phyloP scores from a whole-genome alignment of 1,140 invertebrate species.

The Drosophila ercepeae region DNA sequence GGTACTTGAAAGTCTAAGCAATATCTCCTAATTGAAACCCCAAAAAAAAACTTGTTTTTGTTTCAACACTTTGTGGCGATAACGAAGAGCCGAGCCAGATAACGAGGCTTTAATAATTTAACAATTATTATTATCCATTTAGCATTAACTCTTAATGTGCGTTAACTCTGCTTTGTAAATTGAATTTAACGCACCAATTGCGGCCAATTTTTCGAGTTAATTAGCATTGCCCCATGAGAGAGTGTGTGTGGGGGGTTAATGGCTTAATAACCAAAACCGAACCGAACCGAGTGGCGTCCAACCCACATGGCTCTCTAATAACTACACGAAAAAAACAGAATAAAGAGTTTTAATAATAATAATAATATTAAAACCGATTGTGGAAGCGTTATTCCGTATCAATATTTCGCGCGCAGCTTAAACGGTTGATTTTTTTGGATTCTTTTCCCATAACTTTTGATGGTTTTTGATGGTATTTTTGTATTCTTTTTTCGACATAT shows the following conservation, averaged over 20 bases:
- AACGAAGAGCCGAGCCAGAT: background rate
- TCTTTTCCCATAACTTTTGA: background rate
- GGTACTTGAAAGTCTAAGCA: too few relatives aligned
- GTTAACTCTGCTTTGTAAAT: slow-evolving; percentile 15
- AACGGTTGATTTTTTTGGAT: slow-evolving; percentile 35
- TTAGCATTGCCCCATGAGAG: slow-evolving; percentile 27
- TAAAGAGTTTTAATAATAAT: background rate
- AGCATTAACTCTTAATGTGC: slow-evolving; percentile 3
- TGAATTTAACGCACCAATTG: slow-evolving; percentile 40
- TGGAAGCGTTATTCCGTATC: slow-evolving; percentile 36
- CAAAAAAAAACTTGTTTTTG: too few relatives aligned
- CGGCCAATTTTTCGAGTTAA: slow-evolving; percentile 37
- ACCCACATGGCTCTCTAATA: slow-evolving; percentile 4
- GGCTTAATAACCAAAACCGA: slow-evolving; percentile 27
- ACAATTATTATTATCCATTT: background rate
- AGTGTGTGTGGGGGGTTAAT: slow-evolving; percentile 28
- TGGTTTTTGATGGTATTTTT: slow-evolving; percentile 25
- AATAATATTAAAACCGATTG: slow-evolving; percentile 2
- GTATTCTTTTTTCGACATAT: background rate
- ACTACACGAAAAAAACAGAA: background rate
- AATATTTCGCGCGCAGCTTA: slow-evolving; percentile 26
- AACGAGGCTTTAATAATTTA: slow-evolving; percentile 8
- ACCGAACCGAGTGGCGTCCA: background rate
- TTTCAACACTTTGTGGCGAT: background rate
- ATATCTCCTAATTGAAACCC: too few relatives aligned